Base-by-base conservation (phyloP, 2,888 invertebrate genomes). In the Ischnus inquisitorius region DNA sequence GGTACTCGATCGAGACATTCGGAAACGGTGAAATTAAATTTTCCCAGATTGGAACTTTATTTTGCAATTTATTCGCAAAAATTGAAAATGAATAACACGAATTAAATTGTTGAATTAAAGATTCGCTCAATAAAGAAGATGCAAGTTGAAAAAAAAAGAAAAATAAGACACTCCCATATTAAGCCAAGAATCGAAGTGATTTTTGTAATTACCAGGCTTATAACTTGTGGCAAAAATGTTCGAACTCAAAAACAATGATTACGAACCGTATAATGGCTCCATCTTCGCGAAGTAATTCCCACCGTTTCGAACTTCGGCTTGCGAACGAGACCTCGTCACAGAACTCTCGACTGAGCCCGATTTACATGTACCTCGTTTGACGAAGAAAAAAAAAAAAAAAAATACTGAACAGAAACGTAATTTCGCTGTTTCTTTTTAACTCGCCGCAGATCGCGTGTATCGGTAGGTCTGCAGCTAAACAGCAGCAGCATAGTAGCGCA, bases 361-460 rank as follows among this genome's bases (percentile, higher is more conserved):
- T 54, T 22, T 22, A 54, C 12, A 19, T 19, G 54, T 54, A 54
- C 10, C 54, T 54, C 12, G 22, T 54, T 54, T 22, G 54, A 54
- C 22, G 22, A 10, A 22, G 22, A 54, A 54, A 54, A 54, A 51
- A 54, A 54, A 12, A 54, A 22, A 12, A 54, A 54, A 54, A 54
- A 51, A 54, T 19, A 12, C 0, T 54, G 19, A 54, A 22, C 54
- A 10, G 3, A 10, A 12, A 12, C 54, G 19, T 54, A 54, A 54
- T 54, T 54, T 54, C 3, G 22, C 19, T 54, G 10, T 51, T 51
- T n/a, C 16, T n/a, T 48, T 48, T 48, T 22, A 12, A 22, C 54
- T 28, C 34, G 22, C 16, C 14, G 28, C 28, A 28, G 60, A 60
- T 60, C 60, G 60, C 60, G 60, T 60, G 60, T 60, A 60, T 60